Base-by-base conservation (phyloP, 1,140 invertebrate genomes). In the Harlomillsia oculata region DNA sequence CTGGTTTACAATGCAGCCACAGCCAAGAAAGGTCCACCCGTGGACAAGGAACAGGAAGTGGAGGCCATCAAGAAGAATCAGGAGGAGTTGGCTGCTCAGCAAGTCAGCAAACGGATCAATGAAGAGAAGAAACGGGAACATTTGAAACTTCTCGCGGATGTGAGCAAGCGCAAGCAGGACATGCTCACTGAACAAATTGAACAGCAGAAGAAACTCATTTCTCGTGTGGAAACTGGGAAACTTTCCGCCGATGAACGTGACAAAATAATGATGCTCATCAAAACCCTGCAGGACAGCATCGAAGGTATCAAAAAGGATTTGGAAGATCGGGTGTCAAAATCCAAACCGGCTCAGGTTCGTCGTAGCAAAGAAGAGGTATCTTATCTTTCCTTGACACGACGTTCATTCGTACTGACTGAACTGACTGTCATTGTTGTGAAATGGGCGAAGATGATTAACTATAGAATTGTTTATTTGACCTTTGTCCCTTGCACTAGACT, bases 111-210 rank as follows among this genome's bases (percentile, higher is more conserved):
- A 62, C 80, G 81, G 66, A 78, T 78, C 37, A 76, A 81, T 29
- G 81, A 84, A 62, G 78, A 82, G 57, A 80, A 82, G 51, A 75
- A 78, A 23, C 71, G 72, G 67, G 82, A 85, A 63, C 82, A 81
- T 9, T 66, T 80, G 3, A 85, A 85, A 66, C 73, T 86, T 14
- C 82, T 82, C 14, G 77, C 78, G 41, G 82, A 89, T 69, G 71
- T 89, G 41, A 77, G 84, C 9, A 84, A 84, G 62, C 72, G 85
- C 0, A 87, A 86, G 59, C 85, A 87, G 67, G 81, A 82, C 61
- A 68, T 91, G 18, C 66, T 92, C 4, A 78, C 86, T 48, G 88
- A 85, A 59, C 84, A 89, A 67, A 69, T 91, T 13, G 76, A 79
- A 14, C 82, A 90, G 63, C 83, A 90, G 65, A 83, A 82, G 63